These are phyloP conservation scores for Rapana venosa DNA, from an alignment of 2,888 invertebrate genomes.

Conservation along the genomic window DNA sequence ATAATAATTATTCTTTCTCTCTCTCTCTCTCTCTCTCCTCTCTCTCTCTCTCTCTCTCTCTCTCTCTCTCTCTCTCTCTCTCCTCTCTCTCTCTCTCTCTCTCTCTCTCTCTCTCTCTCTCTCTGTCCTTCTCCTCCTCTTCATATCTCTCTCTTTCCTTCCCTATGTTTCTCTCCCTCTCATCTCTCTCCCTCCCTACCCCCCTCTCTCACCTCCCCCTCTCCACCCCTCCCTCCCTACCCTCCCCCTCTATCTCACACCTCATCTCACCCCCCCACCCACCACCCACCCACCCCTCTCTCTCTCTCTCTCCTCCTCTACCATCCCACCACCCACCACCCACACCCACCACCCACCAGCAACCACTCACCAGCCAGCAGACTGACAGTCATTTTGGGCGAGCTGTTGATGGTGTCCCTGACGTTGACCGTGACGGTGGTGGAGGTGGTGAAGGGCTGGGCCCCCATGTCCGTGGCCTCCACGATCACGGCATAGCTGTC, in stretches of 20 bases:
- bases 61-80: no score
- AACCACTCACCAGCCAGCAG: conserved; percentile 46
- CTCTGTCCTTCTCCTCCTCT: neutral
- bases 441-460: conserved; percentile 62
- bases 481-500: conserved; percentile 64
- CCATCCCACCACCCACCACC: neutral
- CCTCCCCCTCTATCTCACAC: no score
- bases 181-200: neutral
- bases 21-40: neutral
- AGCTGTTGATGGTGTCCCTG: conserved; percentile 94
- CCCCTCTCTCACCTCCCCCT: neutral
- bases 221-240: neutral
- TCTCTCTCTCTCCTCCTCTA: neutral
- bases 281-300: neutral
- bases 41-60: no score
- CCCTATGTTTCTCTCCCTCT: neutral
- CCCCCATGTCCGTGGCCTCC: conserved; percentile 65
- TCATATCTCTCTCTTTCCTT: neutral
- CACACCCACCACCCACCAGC: neutral
- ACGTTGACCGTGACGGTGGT: conserved; percentile 79
- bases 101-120: neutral
- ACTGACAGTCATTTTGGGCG: conserved; percentile 83
- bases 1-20: neutral
- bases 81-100: no score
- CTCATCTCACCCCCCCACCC: neutral